Conservation (phyloP, 2,113 vertebrate species). For the Lonchura striata region DNA sequence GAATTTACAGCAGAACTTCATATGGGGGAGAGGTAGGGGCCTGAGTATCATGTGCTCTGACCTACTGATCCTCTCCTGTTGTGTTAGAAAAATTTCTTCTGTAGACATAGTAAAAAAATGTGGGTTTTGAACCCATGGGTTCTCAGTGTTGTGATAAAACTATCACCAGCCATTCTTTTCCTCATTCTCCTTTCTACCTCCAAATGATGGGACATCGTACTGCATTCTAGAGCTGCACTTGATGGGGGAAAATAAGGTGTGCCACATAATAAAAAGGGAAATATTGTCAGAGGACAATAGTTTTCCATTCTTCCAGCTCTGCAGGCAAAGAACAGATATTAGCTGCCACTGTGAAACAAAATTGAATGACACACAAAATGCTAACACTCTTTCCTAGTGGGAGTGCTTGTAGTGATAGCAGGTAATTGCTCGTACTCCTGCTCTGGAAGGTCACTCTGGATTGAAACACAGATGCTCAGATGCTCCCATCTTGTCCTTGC, state of each 20-base stretch:
- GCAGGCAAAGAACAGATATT: neutral
- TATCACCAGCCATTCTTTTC: neutral
- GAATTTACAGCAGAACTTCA: neutral
- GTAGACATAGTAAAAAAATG: neutral
- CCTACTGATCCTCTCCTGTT: neutral
- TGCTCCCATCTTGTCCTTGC: neutral
- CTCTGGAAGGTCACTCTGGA: neutral
- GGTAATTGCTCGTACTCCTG: conserved; percentile 7
- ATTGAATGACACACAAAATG: neutral
- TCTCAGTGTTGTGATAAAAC: neutral
- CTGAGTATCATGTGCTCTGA: neutral
- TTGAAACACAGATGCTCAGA: neutral
- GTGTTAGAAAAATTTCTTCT: neutral
- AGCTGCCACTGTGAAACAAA: neutral
- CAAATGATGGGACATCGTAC: neutral
- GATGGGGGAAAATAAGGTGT: neutral
- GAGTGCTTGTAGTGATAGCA: neutral
- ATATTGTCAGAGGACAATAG: neutral
- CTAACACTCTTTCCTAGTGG: neutral
- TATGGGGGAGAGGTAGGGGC: neutral
- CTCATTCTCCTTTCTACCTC: neutral
- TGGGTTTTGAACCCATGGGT: neutral
- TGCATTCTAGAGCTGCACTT: neutral
- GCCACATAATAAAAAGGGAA: neutral
- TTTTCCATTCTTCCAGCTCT: neutral